Evolutionary conservation across 2,888 invertebrate genomes (phyloP), one percentile per base, ranked within the genome.

Genomic region (Galeruca laticollis): DNA sequence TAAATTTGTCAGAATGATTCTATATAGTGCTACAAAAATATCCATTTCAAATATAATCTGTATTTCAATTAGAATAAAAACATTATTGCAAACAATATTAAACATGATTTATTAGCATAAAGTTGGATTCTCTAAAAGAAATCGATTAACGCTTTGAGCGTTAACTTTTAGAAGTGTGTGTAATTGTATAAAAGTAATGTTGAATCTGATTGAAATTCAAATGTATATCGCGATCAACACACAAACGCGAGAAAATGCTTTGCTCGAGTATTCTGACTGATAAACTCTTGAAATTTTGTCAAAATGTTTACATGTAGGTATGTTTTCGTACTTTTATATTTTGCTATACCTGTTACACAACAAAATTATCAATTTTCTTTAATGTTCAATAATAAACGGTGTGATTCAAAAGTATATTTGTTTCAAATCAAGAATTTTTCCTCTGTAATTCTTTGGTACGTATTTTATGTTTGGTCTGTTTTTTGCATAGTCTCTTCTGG

Each of bases 341-440:
- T 59, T 51, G 59, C 59, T 66, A 60, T 60, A 49, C 21, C 20
- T 66, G 21, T 66, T 66, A 31, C 59, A 60, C 35, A n/a, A 37
- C 47, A 18, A 59, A 65, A 63, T 54, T 66, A 64, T 69, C 21
- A 75, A 73, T 74, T 75, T 77, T 75, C 75, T 49, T 75, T 73
- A 73, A 71, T 69, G 69, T 75, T 71, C 71, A 71, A 69, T 52
- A 75, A 75, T 75, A 76, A 75, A 75, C 69, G 56, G 63, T 63
- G 73, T 77, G 76, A 74, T 57, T 63, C 33, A 68, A 62, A 63
- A 57, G 62, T 73, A 70, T 70, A 59, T 69, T 69, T 69, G 67
- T 54, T 54, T 11, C 2, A 49, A 69, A 60, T 40, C 49, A 51
- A 69, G 64, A 61, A 61, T 43, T 57, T 59, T 63, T 54, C 37